Evolutionary conservation across 2,888 invertebrate species (phyloP), one percentile per base, ranked within the genome.

Genomic region (Myathropa florea): DNA sequence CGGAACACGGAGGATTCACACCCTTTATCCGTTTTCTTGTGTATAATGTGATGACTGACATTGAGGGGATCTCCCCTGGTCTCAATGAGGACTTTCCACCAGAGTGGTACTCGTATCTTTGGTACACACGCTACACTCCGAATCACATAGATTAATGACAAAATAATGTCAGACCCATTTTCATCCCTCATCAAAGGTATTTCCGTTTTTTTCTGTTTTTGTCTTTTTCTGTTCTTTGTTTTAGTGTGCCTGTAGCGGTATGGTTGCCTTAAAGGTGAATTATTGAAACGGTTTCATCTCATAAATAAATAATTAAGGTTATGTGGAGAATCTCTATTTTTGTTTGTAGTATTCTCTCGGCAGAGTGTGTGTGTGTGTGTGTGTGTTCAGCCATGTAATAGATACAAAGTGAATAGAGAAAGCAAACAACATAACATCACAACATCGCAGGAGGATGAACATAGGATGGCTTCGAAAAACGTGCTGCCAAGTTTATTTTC

Each of bases 261-360:
- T 64, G 71, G 65, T 36, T 83, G 72, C 68, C 75, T 79, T 77
- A 83, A 89, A 90, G 89, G 89, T 91, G 90, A 92, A 90, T 91
- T 91, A 91, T 91, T 91, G 91, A 90, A 92, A 90, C 90, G 89
- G 90, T 91, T 91, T 90, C 89, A 90, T 90, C 90, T 92, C 90
- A 91, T 92, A 92, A 92, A 92, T 92, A 92, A 92, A 91, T 92
- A 91, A 92, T 92, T 91, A 91, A 89, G 83, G 77, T 81, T 81
- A 81, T 70, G 86, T 75, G 67, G 55, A 78, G 83, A 86, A 83
- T 86, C 83, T 83, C 83, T 83, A 75, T 78, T 83, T 82, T 78
- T 78, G 83, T 86, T 85, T 86, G 63, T 67, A 64, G 59, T 71
- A 60, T 33, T 14, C 67, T 65, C 60, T 46, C 18, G 64, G 64